Evolutionary conservation across 2,888 invertebrate genomes (phyloP), one percentile per base, ranked within the genome.

Genomic region (Caenorhabditis doughertyi): DNA sequence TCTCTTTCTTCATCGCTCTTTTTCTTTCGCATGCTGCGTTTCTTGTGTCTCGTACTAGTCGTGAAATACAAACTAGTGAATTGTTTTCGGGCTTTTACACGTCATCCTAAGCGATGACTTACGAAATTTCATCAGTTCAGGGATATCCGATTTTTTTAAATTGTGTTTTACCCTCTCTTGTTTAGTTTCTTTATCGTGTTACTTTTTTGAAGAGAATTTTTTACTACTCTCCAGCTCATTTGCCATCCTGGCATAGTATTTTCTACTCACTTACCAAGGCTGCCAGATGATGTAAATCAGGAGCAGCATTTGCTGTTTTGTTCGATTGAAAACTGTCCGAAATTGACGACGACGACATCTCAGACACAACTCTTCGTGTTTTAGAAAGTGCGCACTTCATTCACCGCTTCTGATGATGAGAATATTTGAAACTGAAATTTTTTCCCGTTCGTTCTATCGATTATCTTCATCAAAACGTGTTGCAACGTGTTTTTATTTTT

Each of bases 331-430:
- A 58, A 70, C 70, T 56, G 29, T 56, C 56, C 35, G 68, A 53
- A 35, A 16, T 42, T 29, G 55, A 56, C 27, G 58, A 44, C 55
- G 68, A 55, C 68, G 68, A 68, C 68, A 68, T 68, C 55, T 5
- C 55, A 27, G 55, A 68, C 68, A 44, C 68, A 68, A 55, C 42
- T 44, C 35, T 65, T 67, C 53, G 51, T 67, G 64, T 49, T 47
- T 47, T 65, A 29, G 16, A 65, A 47, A 51, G 51, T 44, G 55
- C 68, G 53, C 39, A 55, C 44, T 70, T 56, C 13, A 9, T 56
- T 27, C 1, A 32, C n/a, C 58, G 21, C 44, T 70, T 58, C 53
- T 47, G 39, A 42, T 32, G 9, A 44, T 58, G 47, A 25, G 23
- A 56, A 68, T 18, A 21, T 11, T 16, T 21, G 11, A 18, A 56